A percentile compares a stretch with the other conserved stretches of the same genome.
Evolutionary conservation across 2,888 invertebrate genomes (phyloP).

Genomic region (Trypoxylon attenuatum): DNA sequence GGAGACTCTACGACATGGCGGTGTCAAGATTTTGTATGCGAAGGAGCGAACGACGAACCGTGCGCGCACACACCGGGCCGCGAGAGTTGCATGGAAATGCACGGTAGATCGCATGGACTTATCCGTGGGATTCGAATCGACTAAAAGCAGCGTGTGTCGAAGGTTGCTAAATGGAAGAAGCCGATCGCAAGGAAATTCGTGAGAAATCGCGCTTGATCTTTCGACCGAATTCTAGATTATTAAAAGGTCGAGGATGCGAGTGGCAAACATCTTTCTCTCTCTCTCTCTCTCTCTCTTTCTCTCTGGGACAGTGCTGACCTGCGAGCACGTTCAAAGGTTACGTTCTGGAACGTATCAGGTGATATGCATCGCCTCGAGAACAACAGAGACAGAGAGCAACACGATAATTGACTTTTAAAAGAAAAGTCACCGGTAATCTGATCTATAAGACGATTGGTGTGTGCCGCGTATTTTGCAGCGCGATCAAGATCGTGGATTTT

Average conservation of each 20-base stretch:
- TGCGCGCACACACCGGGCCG: too few relatives aligned
- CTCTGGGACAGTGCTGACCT: constrained; percentile 19
- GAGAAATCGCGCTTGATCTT: constrained; percentile 30
- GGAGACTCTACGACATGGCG: too few relatives aligned
- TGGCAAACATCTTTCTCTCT: neutral
- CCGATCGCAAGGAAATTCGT: constrained; percentile 32
- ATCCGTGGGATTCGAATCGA: neutral
- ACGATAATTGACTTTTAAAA: constrained; percentile 1
- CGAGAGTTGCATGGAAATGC: too few relatives aligned
- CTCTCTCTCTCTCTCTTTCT: neutral
- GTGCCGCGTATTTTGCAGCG: neutral
- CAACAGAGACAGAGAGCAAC: neutral
- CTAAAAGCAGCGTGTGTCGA: neutral
- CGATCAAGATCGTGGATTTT: neutral
- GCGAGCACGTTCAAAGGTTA: neutral
- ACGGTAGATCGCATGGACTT: neutral
- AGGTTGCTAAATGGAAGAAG: neutral
- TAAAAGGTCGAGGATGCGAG: constrained; percentile 1
- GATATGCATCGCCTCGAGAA: neutral
- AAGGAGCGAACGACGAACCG: too few relatives aligned
- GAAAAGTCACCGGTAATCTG: neutral
- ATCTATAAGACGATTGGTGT: neutral
- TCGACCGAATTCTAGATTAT: neutral
- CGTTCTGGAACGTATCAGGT: neutral
- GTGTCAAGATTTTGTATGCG: neutral